Evolutionary conservation across 2,888 invertebrate genomes (phyloP).

Genomic region (Amphipyra tragopoginis): DNA sequence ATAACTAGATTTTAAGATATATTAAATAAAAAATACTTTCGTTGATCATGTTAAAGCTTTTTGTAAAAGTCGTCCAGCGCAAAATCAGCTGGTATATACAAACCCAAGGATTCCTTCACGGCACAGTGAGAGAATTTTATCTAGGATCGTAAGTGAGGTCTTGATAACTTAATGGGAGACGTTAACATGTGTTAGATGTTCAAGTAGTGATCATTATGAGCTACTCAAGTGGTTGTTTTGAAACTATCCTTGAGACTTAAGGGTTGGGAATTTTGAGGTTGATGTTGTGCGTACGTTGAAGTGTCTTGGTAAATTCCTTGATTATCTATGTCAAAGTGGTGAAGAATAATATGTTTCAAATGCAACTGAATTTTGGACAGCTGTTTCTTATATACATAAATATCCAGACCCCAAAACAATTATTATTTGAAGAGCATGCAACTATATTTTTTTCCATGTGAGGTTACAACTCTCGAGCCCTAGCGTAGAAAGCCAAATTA

Average conservation of each 20-base stretch:
- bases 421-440: no score
- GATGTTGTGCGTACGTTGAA: slow-evolving; percentile 40
- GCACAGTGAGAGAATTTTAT: slow-evolving; percentile 52
- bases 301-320: slow-evolving; percentile 34
- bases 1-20: no score
- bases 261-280: slow-evolving; percentile 51
- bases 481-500: no score
- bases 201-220: slow-evolving; percentile 57
- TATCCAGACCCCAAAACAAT: no score
- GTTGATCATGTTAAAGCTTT: no score
- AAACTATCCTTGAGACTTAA: slow-evolving; percentile 36
- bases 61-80: slow-evolving; percentile 25
- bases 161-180: slow-evolving; percentile 57
- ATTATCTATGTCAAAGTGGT: no score
- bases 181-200: slow-evolving; percentile 57
- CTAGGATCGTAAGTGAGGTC: slow-evolving; percentile 54
- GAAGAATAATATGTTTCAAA: no score
- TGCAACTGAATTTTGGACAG: no score
- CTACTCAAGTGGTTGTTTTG: slow-evolving; percentile 60
- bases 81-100: slow-evolving; percentile 33
- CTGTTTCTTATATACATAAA: no score
- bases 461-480: no score
- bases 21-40: no score
- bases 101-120: slow-evolving; percentile 20
- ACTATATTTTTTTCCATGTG: no score